Evolutionary conservation across 1,140 invertebrate genomes (phyloP).

Genomic region (Thalassaphorura encarpata): DNA sequence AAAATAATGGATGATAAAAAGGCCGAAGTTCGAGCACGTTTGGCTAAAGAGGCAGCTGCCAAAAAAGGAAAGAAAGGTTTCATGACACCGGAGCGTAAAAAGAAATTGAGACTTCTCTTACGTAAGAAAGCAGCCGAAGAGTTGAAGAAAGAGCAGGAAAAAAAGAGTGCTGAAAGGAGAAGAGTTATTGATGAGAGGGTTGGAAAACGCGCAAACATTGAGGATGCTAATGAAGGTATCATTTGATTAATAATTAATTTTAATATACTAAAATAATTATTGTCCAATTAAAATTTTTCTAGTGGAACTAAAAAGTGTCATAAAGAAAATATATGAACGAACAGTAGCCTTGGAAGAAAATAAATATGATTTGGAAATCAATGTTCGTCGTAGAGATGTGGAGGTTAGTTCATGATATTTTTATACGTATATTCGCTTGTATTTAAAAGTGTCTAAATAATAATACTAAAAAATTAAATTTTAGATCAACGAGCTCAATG

Average conservation of each 20-base stretch:
- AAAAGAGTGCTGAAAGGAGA: slow-evolving; percentile 94
- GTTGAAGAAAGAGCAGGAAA: slow-evolving; percentile 97
- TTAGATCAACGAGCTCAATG: slow-evolving; percentile 96
- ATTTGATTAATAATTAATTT: not conserved
- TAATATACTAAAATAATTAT: not conserved
- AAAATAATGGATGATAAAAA: slow-evolving; percentile 89
- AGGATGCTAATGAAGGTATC: slow-evolving; percentile 79
- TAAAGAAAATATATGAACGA: slow-evolving; percentile 63
- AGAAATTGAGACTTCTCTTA: slow-evolving; percentile 93
- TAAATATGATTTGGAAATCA: slow-evolving; percentile 97
- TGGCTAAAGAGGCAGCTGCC: slow-evolving; percentile 81
- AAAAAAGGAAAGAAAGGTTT: slow-evolving; percentile 97
- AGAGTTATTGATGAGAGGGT: slow-evolving; percentile 92
- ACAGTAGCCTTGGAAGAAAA: slow-evolving; percentile 72
- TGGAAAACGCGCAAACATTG: slow-evolving; percentile 77
- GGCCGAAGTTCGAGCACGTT: slow-evolving; percentile 80
- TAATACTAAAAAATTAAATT: no score
- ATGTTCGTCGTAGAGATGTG: slow-evolving; percentile 94
- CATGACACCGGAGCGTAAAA: slow-evolving; percentile 97
- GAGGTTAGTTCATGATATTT: slow-evolving; percentile 55
- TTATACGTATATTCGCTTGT: not conserved
- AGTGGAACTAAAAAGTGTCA: slow-evolving; percentile 58
- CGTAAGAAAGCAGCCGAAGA: slow-evolving; percentile 99
- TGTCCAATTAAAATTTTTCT: slow-evolving; percentile 26
- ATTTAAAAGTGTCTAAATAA: not conserved